Percentiles rank a stretch among this genome's conserved stretches.
These are phyloP conservation scores for Crotalus viridis DNA, from an alignment of 2,113 vertebrate species.

Conservation along the genomic window DNA sequence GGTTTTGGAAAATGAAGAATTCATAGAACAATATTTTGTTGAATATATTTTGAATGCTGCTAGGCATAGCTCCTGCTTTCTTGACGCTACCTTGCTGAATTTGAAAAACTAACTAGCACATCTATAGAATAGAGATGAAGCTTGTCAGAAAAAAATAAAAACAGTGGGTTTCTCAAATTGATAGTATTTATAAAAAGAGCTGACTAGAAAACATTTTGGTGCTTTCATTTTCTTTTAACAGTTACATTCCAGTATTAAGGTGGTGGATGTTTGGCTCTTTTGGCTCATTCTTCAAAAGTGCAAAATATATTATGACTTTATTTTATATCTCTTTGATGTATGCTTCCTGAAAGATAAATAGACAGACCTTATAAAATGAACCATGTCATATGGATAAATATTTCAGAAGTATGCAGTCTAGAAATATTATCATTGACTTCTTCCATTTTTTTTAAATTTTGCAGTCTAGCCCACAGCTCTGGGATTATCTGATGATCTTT, in stretches of 20 bases:
- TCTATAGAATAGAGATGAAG: constrained; percentile 1
- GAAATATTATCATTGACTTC: background rate
- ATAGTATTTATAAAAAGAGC: background rate
- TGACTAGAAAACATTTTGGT: background rate
- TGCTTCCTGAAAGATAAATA: background rate
- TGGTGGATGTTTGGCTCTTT: background rate
- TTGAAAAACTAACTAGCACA: background rate
- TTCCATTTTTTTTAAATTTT: background rate
- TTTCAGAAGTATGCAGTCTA: background rate
- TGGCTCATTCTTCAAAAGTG: background rate
- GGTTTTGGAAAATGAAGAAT: constrained; percentile 5
- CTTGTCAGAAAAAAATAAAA: background rate
- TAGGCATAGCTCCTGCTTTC: background rate
- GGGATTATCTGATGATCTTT: background rate
- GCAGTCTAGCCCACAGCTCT: background rate
- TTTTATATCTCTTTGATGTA: background rate
- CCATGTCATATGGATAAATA: background rate
- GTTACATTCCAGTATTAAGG: background rate
- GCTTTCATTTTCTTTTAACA: background rate
- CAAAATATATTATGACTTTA: background rate
- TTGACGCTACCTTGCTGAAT: background rate
- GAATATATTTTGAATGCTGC: constrained; percentile 19
- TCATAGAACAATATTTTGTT: background rate
- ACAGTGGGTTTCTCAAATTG: background rate
- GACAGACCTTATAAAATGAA: background rate